Conservation (phyloP, 1,140 invertebrate genomes). For the Aphelenchoides fujianensis region DNA sequence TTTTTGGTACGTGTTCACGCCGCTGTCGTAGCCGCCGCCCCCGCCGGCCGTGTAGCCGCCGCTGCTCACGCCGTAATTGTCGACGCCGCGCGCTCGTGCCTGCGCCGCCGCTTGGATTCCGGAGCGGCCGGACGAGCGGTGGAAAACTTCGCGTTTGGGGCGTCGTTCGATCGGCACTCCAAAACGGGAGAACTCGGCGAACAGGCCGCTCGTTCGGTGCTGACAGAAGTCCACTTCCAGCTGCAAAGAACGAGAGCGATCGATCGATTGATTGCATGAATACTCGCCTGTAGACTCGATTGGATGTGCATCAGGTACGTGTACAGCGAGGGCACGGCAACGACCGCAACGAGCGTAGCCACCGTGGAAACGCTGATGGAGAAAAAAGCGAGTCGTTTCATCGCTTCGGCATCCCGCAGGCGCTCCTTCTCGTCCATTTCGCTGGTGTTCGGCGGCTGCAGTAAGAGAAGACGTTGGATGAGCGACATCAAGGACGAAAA, state of each 20-base stretch:
- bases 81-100: not conserved
- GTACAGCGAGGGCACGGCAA: constrained; percentile 39
- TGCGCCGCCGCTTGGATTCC: not conserved
- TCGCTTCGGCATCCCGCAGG: constrained; percentile 22
- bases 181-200: constrained; percentile 12
- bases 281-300: constrained; percentile 30
- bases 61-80: not conserved
- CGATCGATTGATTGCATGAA: constrained; percentile 32
- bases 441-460: too few species aligned
- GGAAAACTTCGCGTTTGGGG: constrained; percentile 3
- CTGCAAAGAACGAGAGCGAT: not conserved
- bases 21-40: not conserved
- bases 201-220: constrained; percentile 23
- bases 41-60: not conserved
- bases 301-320: constrained; percentile 46
- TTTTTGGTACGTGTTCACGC: not conserved
- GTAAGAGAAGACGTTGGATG: too few species aligned
- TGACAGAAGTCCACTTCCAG: constrained; percentile 21
- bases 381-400: constrained; percentile 28
- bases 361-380: constrained; percentile 17
- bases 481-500: too few species aligned
- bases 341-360: constrained; percentile 33
- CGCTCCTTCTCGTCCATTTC: constrained; percentile 16
- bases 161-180: not conserved
- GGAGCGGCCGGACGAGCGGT: not conserved